A percentile compares a stretch with the other conserved stretches of the same genome.
These are phyloP conservation scores for Netelia fuscicornis DNA, from an alignment of 2,888 invertebrate genomes.

Conservation along the genomic window DNA sequence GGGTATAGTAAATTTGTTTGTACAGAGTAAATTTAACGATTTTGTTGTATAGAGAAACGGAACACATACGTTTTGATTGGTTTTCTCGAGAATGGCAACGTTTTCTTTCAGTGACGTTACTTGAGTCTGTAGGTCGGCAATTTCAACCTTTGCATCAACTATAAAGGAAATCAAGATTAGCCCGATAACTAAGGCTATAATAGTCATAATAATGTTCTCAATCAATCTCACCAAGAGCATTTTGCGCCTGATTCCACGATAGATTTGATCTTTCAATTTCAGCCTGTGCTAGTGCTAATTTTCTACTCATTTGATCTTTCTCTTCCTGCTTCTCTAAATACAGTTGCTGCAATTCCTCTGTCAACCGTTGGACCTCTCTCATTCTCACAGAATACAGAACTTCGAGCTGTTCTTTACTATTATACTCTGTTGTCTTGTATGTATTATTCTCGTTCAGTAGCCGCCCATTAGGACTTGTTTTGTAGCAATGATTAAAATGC, in stretches of 20 bases:
- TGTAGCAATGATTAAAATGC: conserved; percentile 79
- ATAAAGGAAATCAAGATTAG: conserved; percentile 44
- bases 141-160: conserved; percentile 81
- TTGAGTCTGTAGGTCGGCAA: conserved; percentile 78
- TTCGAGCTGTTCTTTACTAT: conserved; percentile 84
- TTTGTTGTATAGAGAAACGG: not conserved
- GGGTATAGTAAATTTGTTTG: conserved; percentile 27
- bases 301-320: conserved; percentile 86
- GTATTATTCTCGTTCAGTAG: conserved; percentile 73
- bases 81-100: conserved; percentile 78
- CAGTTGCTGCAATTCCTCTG: conserved; percentile 77
- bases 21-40: not conserved
- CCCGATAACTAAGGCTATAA: conserved; percentile 5
- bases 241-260: conserved; percentile 88
- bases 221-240: conserved; percentile 86
- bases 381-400: conserved; percentile 84
- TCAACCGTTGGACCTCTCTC: conserved; percentile 81
- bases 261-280: conserved; percentile 88
- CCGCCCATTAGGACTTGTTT: conserved; percentile 78
- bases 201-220: not conserved
- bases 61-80: conserved; percentile 79
- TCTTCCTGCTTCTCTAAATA: conserved; percentile 78
- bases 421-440: conserved; percentile 78
- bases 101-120: conserved; percentile 76
- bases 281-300: conserved; percentile 87